phyloP scores from a whole-genome alignment of 2,888 invertebrate genomes.

The Thereva nobilitata region DNA sequence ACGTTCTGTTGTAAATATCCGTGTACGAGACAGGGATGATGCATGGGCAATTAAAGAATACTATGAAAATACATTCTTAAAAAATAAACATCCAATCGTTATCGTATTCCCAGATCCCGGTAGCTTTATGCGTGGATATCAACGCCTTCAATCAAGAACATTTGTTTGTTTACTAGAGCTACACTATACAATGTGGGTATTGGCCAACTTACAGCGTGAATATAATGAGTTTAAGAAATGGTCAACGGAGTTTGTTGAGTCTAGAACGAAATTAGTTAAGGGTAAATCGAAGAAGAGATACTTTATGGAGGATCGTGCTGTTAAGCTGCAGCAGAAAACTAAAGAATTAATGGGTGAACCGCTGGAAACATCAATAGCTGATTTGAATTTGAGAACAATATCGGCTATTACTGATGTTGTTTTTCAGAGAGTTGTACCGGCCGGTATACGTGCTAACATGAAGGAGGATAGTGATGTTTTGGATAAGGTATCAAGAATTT shows the following conservation, averaged over 20 bases:
- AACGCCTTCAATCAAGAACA: conserved; percentile 52
- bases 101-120: conserved; percentile 51
- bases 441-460: conserved; percentile 48
- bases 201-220: conserved; percentile 50
- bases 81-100: conserved; percentile 50
- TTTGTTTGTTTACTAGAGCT: conserved; percentile 53
- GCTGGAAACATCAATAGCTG: conserved; percentile 47
- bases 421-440: conserved; percentile 51
- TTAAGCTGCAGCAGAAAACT: conserved; percentile 47
- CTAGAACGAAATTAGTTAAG: conserved; percentile 51
- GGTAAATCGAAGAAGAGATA: conserved; percentile 53
- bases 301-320: conserved; percentile 52
- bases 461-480: conserved; percentile 47
- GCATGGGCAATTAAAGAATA: conserved; percentile 55
- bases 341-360: conserved; percentile 46
- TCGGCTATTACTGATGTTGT: conserved; percentile 50
- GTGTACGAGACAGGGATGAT: conserved; percentile 53
- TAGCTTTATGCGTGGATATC: conserved; percentile 50
- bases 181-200: conserved; percentile 52
- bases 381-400: conserved; percentile 47
- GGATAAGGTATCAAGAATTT: conserved; percentile 46
- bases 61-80: conserved; percentile 52
- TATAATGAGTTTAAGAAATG: conserved; percentile 51
- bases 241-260: conserved; percentile 50
- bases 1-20: conserved; percentile 44